phyloP scores from a whole-genome alignment of 2,797 vertebrate genomes.

The Danio tinwini region DNA sequence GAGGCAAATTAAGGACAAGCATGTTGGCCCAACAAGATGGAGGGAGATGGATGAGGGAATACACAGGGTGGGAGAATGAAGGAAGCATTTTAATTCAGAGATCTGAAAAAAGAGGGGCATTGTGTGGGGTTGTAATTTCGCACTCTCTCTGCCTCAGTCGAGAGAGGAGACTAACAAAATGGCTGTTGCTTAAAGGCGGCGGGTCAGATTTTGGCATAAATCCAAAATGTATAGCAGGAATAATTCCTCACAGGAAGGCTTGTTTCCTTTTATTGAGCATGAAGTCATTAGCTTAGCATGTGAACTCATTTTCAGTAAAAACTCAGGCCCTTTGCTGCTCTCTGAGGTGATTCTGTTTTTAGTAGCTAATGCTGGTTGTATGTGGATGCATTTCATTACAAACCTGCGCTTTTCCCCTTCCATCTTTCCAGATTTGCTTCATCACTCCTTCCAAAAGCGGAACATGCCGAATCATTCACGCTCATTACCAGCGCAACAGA shows the following conservation, averaged over 20 bases:
- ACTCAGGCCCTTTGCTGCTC: background rate
- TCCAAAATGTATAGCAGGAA: constrained; percentile 12
- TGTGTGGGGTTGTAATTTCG: constrained; percentile 35
- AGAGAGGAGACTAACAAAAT: constrained; percentile 58
- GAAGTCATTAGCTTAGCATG: background rate
- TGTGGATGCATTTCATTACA: constrained; percentile 49
- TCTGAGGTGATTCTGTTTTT: constrained; percentile 31
- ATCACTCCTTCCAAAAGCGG: background rate
- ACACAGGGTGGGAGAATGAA: constrained; percentile 27
- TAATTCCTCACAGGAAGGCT: constrained; percentile 18
- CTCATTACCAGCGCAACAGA: constrained; percentile 19
- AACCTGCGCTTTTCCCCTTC: constrained; percentile 60
- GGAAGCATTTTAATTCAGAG: constrained; percentile 45
- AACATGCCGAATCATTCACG: constrained; percentile 13
- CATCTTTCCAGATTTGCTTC: background rate
- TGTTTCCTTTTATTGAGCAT: constrained; percentile 25
- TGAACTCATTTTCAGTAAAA: constrained; percentile 29
- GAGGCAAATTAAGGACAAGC: constrained; percentile 57
- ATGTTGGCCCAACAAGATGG: constrained; percentile 55
- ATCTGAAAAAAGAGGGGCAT: constrained; percentile 48
- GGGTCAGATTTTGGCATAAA: constrained; percentile 52
- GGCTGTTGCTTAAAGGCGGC: constrained; percentile 64
- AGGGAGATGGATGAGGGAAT: constrained; percentile 48
- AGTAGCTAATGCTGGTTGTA: no score
- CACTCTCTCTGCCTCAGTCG: background rate